Base-by-base conservation (phyloP, 2,888 invertebrate species). In the Platynereis dumerilii region DNA sequence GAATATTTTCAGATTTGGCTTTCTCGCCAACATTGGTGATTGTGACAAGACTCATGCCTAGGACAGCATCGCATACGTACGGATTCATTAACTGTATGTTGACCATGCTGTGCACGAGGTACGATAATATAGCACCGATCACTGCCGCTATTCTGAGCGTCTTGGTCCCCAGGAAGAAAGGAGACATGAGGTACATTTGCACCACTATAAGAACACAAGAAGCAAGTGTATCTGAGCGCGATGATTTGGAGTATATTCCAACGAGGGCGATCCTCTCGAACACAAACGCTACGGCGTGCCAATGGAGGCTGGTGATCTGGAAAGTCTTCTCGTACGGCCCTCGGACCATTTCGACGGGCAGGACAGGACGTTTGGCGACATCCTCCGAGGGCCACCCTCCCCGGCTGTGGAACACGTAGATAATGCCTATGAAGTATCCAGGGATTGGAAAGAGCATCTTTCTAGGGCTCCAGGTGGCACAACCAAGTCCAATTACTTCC, bases 251-350 rank as follows among this genome's bases (percentile, higher is more conserved):
- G 22, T 48, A 48, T 3, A 48, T n/a, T 20, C 48, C 48, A 48
- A 20, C 7, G 3, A 48, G n/a, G n/a, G 48, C 48, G 7, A 48
- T 48, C 7, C 48, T 5, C 17, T 48, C 48, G 17, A n/a, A 48
- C n/a, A 48, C n/a, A n/a, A 48, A 48, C 3, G 48, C n/a, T n/a
- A 48, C 22, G 7, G 20, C 48, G 17, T 48, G 48, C 48, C 48
- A 48, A n/a, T 48, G 48, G 7, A 48, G 22, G 48, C 48, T 48
- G 48, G 48, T 48, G 7, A 48, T 48, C n/a, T 48, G 48, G 48
- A 48, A 48, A 10, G 48, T 20, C 48, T 48, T 48, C 7, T 48
- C 48, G n/a, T n/a, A 22, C 5, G 48, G 48, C 3, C 48, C 48
- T n/a, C 48, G 5, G 7, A 48, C 48, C 48, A 48, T 48, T 48